Percentiles rank a stretch among this genome's conserved stretches.
phyloP scores from a whole-genome alignment of 1,140 invertebrate genomes.

The Gryllus bimaculatus region DNA sequence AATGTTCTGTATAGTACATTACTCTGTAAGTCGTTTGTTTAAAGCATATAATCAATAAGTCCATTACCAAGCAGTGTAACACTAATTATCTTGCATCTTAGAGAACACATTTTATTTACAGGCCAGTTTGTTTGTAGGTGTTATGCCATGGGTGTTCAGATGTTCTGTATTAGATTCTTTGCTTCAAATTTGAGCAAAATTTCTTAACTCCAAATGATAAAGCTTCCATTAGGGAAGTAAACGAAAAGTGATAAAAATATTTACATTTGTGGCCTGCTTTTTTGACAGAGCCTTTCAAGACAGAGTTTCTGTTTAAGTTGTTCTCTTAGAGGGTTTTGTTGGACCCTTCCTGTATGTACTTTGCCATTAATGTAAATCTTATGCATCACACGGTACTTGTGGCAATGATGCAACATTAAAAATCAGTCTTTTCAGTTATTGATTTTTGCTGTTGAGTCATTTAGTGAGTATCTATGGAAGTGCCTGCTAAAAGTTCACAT shows the following conservation, averaged over 20 bases:
- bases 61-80: not conserved
- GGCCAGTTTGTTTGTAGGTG: not conserved
- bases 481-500: not conserved
- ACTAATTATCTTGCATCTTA: not conserved
- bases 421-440: not conserved
- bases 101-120: not conserved
- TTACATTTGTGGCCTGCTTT: not conserved
- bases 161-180: slow-evolving; percentile 2
- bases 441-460: not conserved
- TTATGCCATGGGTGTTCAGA: slow-evolving; percentile 3
- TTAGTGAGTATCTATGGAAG: not conserved
- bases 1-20: slow-evolving; percentile 5
- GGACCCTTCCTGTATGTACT: not conserved
- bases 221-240: not conserved
- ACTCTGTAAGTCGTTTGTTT: not conserved
- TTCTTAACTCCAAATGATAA: not conserved
- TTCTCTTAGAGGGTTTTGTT: not conserved
- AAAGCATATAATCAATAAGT: not conserved
- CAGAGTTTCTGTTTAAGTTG: not conserved
- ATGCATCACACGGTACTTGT: not conserved
- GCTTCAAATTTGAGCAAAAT: not conserved
- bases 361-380: slow-evolving; percentile 1
- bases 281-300: not conserved
- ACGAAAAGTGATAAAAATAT: not conserved
- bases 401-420: not conserved